Evolutionary conservation across 2,888 invertebrate species (phyloP), one percentile per base, ranked within the genome.

Genomic region (Sabatieria punctata): DNA sequence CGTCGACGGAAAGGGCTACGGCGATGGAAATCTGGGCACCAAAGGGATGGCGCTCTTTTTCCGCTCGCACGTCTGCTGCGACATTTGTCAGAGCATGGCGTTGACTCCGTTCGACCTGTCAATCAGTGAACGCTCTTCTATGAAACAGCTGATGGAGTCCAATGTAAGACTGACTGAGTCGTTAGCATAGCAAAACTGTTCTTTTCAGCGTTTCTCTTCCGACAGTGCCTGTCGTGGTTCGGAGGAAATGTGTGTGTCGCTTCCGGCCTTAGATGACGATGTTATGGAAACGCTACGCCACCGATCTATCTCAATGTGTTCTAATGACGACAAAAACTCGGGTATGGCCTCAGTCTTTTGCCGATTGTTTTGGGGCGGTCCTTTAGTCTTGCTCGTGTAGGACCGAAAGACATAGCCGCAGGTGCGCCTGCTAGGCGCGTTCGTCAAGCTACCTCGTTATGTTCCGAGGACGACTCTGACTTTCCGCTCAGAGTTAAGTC

Each of bases 11-110:
- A 56, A 57, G 25, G 63, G 69, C 26, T 74, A 73, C 55, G 73
- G 73, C 4, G 73, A 74, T 54, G 74, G 74, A 3, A 75, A 75
- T 56, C 65, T 75, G 40, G 74, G 74, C 19, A 67, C 71, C 1
- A 48, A 54, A 4, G 74, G 74, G 39, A 75, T 75, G 73, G 74
- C 74, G 0, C 63, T 75, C 18, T 75, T 75, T 64, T 75, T 75
- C 59, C 72, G 73, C 56, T 72, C 73, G 1, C 74, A 75, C 55
- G 58, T 61, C 18, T 75, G 74, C 61, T 74, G 74, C 59, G 60
- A 64, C 39, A 74, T 75, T 55, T 75, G 74, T 52, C 55, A 66
- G 37, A 66, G 67, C 46, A 64, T 75, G 33, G 65, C 67, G 6
- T 63, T 75, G 13, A 67, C 71, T 4, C 62, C 64, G 46, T 75